Evolutionary conservation across 1,140 invertebrate species (phyloP).

Genomic region (Bombyx mandarina): DNA sequence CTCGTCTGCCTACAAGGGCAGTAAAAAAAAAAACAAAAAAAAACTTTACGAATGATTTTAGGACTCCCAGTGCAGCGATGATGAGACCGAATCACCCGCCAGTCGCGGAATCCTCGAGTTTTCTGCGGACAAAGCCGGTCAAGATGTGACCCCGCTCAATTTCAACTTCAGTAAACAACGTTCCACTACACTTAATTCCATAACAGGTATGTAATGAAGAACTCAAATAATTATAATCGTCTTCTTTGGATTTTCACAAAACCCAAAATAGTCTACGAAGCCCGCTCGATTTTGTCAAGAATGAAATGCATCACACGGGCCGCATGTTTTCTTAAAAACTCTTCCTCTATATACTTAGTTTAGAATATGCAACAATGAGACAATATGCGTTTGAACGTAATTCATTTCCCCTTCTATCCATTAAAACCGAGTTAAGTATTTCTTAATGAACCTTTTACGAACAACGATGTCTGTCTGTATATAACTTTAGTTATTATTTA

Average conservation of each 20-base stretch:
- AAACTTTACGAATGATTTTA: slow-evolving; percentile 9
- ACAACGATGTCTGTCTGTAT: too few relatives aligned
- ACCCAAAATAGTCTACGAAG: too few relatives aligned
- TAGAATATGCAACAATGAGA: too few relatives aligned
- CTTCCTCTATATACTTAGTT: slow-evolving; percentile 13
- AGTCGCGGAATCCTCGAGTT: slow-evolving; percentile 87
- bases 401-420: too few relatives aligned
- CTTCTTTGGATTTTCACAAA: too few relatives aligned
- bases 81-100: slow-evolving; percentile 63
- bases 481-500: too few relatives aligned
- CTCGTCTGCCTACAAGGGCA: too few relatives aligned
- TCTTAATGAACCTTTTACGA: too few relatives aligned
- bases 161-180: slow-evolving; percentile 83
- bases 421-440: too few relatives aligned
- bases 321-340: slow-evolving; percentile 19
- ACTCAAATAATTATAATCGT: too few relatives aligned
- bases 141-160: slow-evolving; percentile 89
- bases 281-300: background rate
- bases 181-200: slow-evolving; percentile 80
- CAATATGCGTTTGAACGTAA: too few relatives aligned
- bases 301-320: slow-evolving; percentile 9
- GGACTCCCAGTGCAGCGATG: slow-evolving; percentile 67
- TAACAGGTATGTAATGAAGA: slow-evolving; percentile 73
- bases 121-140: slow-evolving; percentile 89
- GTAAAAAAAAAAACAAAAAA: too few relatives aligned